phyloP scores from a whole-genome alignment of 2,888 invertebrate species.

The Chymomyza procnemis region DNA sequence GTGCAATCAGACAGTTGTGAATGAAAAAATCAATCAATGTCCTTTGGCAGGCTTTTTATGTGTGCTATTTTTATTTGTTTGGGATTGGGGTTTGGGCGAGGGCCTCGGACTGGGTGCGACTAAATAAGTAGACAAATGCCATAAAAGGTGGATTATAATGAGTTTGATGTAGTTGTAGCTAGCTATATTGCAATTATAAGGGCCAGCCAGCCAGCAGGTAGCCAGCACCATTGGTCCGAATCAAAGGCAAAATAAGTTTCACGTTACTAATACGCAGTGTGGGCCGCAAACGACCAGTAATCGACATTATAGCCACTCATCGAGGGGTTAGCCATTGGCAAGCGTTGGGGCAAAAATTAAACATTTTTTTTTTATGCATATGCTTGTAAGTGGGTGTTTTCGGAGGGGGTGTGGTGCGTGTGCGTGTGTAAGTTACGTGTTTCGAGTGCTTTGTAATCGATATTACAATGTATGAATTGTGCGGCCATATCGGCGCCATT shows the following conservation, averaged over 20 bases:
- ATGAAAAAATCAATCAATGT: conserved; percentile 61
- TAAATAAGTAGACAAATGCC: conserved; percentile 28
- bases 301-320: neutral
- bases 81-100: no score
- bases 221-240: neutral
- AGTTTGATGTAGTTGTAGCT: conserved; percentile 41
- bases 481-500: conserved; percentile 52
- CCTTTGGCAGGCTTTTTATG: neutral
- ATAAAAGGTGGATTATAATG: conserved; percentile 45
- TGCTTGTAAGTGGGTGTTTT: neutral
- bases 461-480: conserved; percentile 67
- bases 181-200: conserved; percentile 64
- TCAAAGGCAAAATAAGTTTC: neutral
- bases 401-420: conserved; percentile 1
- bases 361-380: neutral
- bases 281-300: conserved; percentile 8
- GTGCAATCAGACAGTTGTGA: conserved; percentile 28
- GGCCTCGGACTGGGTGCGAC: no score
- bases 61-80: conserved; percentile 30
- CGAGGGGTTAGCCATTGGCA: conserved; percentile 16
- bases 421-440: conserved; percentile 29
- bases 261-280: conserved; percentile 43
- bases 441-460: conserved; percentile 64
- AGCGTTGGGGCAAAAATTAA: neutral
- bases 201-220: conserved; percentile 11